Base-by-base conservation (phyloP, 2,888 invertebrate genomes). In the Apamea sordens region DNA sequence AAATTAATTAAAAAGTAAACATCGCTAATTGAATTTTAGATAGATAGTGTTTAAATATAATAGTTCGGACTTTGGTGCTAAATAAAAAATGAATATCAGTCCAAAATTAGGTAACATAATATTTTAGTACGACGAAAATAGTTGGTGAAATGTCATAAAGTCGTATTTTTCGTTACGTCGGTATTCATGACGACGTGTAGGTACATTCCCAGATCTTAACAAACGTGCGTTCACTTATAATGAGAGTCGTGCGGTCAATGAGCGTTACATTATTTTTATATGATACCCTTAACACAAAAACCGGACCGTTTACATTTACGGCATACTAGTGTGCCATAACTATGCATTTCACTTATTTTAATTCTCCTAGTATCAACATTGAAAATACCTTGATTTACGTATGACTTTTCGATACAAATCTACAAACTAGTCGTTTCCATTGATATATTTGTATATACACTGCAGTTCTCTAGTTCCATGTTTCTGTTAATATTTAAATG, bases 21-120 rank as follows among this genome's bases (percentile, higher is more conserved):
- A 83, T 87, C 73, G 88, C 90, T 91, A 90, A 89, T 88, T 91
- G 77, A 89, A 86, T 87, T 88, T 92, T 91, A 91, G 91, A 90
- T 94, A 94, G 92, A 91, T 94, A 95, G 93, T 92, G 92, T 92
- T 90, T 92, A 92, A 92, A 91, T 89, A 85, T 92, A 94, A 94
- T 94, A 94, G 93, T 93, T 94, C 94, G 93, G 94, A 95, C 93
- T 94, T 96, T 96, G 96, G 96, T 96, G 96, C 96, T 96, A 96
- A 94, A 92, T 92, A 91, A 91, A 92, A 91, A 90, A 89, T 88
- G 84, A 93, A 92, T 93, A 92, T 92, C 93, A 94, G 94, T 94
- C 94, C 94, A 94, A 93, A 91, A 90, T 90, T 92, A 93, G 90
- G 88, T 90, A 86, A 85, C 88, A 79, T 80, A 83, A 80, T 84